phyloP scores from a whole-genome alignment of 2,113 vertebrate genomes.

The Stegostoma tigrinum region DNA sequence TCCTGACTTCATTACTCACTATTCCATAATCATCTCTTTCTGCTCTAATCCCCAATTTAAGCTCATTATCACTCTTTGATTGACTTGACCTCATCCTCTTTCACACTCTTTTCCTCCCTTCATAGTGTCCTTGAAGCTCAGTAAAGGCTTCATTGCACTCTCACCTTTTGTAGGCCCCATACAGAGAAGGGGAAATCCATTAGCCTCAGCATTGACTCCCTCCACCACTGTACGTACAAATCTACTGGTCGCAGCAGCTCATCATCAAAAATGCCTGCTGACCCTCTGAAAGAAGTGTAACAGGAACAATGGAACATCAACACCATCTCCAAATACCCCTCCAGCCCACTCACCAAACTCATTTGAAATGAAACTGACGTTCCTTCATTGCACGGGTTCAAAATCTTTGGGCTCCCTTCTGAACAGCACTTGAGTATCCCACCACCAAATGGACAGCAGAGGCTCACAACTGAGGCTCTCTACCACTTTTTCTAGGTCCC shows the following conservation, averaged over 20 bases:
- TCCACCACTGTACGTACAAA: background rate
- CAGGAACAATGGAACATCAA: too few species aligned
- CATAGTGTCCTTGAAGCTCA: background rate
- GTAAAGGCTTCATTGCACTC: background rate
- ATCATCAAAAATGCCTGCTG: background rate
- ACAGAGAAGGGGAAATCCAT: background rate
- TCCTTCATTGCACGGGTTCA: background rate
- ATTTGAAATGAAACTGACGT: background rate
- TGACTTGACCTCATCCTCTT: background rate
- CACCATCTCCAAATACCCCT: background rate
- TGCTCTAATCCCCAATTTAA: too few species aligned
- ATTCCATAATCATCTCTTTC: too few species aligned
- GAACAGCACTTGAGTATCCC: too few species aligned
- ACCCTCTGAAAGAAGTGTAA: background rate
- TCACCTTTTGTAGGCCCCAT: background rate
- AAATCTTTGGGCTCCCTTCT: background rate
- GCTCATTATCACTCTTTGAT: background rate
- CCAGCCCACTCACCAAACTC: background rate
- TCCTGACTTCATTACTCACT: too few species aligned
- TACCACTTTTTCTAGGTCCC: background rate
- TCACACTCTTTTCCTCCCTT: background rate
- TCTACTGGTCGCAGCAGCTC: background rate
- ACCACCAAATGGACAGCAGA: background rate
- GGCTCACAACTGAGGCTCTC: background rate
- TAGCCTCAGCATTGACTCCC: background rate